phyloP scores from a whole-genome alignment of 2,113 vertebrate species.

The Xenus cinereus region DNA sequence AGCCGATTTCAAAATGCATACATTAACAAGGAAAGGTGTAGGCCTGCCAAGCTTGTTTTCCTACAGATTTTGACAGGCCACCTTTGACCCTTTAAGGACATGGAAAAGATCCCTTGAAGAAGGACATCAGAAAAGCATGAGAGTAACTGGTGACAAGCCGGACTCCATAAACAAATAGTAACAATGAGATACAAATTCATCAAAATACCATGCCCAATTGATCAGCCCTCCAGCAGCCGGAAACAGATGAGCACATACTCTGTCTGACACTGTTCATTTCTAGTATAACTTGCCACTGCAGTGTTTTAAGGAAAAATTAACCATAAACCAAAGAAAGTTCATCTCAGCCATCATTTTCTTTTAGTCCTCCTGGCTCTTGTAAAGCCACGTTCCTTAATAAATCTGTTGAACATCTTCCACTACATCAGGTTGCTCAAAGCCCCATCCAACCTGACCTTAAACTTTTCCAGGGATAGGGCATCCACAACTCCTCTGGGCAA shows the following conservation, averaged over 20 bases:
- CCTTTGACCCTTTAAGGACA: background rate
- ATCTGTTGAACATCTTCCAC: background rate
- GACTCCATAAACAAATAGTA: background rate
- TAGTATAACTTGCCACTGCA: background rate
- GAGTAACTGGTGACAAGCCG: background rate
- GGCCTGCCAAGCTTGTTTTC: background rate
- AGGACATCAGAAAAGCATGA: background rate
- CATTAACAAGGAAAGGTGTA: background rate
- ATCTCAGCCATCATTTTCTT: background rate
- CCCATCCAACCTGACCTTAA: background rate
- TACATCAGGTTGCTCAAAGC: background rate
- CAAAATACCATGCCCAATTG: rapidly evolving
- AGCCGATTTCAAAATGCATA: background rate
- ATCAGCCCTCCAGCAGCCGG: background rate
- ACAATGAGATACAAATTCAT: background rate
- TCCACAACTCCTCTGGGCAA: background rate
- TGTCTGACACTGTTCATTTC: background rate
- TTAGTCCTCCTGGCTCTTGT: background rate
- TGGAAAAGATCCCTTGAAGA: background rate
- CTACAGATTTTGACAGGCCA: background rate
- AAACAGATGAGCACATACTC: background rate
- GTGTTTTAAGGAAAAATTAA: background rate
- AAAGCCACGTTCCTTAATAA: background rate
- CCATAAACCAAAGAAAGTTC: background rate
- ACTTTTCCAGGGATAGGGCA: background rate